Evolutionary conservation across 2,797 vertebrate species (phyloP), one percentile per base, ranked within the genome.

Genomic region (Sylvilagus floridanus): DNA sequence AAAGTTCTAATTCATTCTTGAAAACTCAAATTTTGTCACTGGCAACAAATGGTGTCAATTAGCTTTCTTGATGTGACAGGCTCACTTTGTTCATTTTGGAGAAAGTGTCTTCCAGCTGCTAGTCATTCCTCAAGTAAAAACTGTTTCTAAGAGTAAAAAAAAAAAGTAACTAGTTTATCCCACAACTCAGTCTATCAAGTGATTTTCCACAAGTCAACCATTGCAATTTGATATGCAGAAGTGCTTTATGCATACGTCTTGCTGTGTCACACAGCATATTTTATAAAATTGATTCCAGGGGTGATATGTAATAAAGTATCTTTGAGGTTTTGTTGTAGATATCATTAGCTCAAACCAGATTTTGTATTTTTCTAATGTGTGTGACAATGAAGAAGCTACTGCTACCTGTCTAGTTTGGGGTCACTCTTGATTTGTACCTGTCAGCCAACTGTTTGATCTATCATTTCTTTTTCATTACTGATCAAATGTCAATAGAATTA

Each of bases 21-120:
- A 85, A 94, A 85, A 90, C 28, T 90, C 87, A 84, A 78, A 85
- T 85, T 54, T 28, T 62, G 57, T 90, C 50, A 63, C 65, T 65
- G 16, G 26, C 72, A 60, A 52, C n/a, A 75, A 66, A 68, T 32
- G 19, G 7, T 72, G 35, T 65, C 47, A 7, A 28, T 47, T 90
- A 42, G 13, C 32, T 9, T 69, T 32, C 73, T 90, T 79, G 54
- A 90, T 78, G 42, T 57, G 35, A 88, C 69, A 88, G 7, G 13
- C 28, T 84, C 54, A 72, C 72, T 76, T 52, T 84, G 93, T 77
- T 78, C 65, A 79, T 57, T 72, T 52, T 65, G 87, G 57, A 72
- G 73, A 30, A 65, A 28, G 54, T n/a, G 5, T 54, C 75, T 93
- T 19, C 9, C 50, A 63, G 57, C 21, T 42, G 35, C 57, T 47